phyloP scores from a whole-genome alignment of 2,888 invertebrate genomes.

The Osedax fenrisi region DNA sequence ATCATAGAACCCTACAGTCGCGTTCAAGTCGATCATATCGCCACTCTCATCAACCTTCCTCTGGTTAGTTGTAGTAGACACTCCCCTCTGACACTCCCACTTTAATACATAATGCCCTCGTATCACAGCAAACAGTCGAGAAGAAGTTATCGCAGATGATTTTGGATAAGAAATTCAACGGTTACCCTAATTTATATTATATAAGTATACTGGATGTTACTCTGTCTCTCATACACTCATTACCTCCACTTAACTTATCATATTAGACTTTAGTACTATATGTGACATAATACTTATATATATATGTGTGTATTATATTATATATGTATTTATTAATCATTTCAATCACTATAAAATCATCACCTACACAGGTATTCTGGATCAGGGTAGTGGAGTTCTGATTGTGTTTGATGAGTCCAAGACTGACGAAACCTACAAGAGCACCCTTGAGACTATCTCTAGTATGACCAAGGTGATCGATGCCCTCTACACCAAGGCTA shows the following conservation, averaged over 20 bases:
- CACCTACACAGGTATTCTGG: constrained; percentile 69
- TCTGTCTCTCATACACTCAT: too few species aligned
- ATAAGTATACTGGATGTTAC: too few species aligned
- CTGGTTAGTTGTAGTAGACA: constrained; percentile 26
- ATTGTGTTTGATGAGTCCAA: constrained; percentile 91
- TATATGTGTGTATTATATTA: too few species aligned
- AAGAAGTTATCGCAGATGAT: constrained; percentile 99
- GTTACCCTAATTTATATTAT: constrained; percentile 40
- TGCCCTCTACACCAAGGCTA: constrained; percentile 94
- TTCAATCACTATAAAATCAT: neutral
- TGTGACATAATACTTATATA: too few species aligned
- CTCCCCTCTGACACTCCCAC: neutral
- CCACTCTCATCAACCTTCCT: constrained; percentile 36
- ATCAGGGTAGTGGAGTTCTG: constrained; percentile 93
- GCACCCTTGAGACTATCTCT: constrained; percentile 88
- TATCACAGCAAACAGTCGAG: too few species aligned
- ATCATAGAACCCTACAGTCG: constrained; percentile 96
- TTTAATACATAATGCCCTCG: neutral
- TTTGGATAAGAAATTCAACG: constrained; percentile 79
- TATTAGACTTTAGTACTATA: too few species aligned
- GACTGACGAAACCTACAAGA: constrained; percentile 90
- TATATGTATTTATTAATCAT: neutral
- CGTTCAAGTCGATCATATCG: constrained; percentile 59
- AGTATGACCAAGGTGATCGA: constrained; percentile 99
- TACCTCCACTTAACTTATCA: too few species aligned